These are phyloP conservation scores for Stichopus horrens DNA, from an alignment of 53 echinoderm and acorn worm genomes.

Conservation along the genomic window DNA sequence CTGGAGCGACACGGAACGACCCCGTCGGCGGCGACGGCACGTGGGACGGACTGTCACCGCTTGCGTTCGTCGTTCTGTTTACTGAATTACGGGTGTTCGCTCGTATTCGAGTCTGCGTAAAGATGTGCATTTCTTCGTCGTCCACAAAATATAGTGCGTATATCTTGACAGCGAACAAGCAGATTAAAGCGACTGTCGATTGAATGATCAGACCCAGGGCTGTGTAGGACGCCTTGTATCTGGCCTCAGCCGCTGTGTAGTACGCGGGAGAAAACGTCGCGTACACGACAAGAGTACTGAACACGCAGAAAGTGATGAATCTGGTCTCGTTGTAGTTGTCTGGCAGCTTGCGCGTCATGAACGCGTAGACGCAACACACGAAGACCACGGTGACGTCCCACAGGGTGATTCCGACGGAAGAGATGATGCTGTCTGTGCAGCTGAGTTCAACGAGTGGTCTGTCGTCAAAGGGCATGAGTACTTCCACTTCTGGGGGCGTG, in stretches of 20 bases:
- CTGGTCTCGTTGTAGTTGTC: constrained; percentile 98
- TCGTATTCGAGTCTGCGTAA: constrained; percentile 76
- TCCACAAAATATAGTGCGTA: constrained; percentile 95
- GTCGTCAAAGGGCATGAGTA: constrained; percentile 58
- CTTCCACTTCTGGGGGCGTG: constrained; percentile 63
- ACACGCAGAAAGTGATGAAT: constrained; percentile 92
- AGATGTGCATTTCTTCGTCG: constrained; percentile 83
- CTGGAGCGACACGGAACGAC: constrained; percentile 17
- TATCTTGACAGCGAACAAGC: constrained; percentile 85
- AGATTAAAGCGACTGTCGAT: constrained; percentile 77
- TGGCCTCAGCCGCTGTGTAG: constrained; percentile 70
- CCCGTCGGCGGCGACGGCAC: constrained; percentile 7
- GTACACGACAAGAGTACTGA: constrained; percentile 82
- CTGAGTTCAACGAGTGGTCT: constrained; percentile 62
- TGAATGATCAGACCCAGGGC: constrained; percentile 84
- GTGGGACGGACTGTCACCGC: constrained; percentile 41
- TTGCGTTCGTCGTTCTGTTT: constrained; percentile 7
- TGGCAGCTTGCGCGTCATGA: constrained; percentile 87
- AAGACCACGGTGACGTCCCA: constrained; percentile 84
- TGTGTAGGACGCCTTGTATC: constrained; percentile 71
- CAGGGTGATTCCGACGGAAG: constrained; percentile 67
- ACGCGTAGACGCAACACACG: constrained; percentile 88
- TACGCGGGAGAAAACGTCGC: constrained; percentile 84
- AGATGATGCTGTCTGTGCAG: constrained; percentile 56
- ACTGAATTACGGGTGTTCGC: constrained; percentile 66